Conservation (phyloP, 2,888 invertebrate genomes). For the Drepanosiphum platanoidis region DNA sequence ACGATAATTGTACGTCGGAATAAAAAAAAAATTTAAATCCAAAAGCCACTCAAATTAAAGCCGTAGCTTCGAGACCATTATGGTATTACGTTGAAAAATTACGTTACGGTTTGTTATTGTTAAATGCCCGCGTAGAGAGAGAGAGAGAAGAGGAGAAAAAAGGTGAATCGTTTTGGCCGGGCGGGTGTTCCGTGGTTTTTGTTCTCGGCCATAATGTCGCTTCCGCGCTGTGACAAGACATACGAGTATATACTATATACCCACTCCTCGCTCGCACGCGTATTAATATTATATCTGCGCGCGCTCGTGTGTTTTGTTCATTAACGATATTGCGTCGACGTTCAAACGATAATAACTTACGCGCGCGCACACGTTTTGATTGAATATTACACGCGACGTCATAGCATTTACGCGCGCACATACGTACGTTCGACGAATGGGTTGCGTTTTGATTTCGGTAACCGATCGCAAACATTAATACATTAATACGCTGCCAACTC, state of each 20-base stretch:
- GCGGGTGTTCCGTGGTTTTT: not conserved
- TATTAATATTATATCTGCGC: not conserved
- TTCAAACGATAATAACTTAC: not conserved
- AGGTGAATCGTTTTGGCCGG: not conserved
- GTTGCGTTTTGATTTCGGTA: not conserved
- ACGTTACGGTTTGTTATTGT: no score
- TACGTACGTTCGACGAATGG: not conserved
- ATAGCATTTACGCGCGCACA: not conserved
- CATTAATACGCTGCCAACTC: no score
- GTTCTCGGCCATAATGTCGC: not conserved
- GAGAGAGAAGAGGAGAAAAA: no score
- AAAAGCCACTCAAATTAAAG: not conserved
- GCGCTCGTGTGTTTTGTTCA: not conserved
- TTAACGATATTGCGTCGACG: not conserved
- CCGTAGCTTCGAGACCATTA: not conserved
- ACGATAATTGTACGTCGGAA: not conserved
- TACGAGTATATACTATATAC: not conserved
- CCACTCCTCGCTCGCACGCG: no score
- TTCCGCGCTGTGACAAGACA: not conserved
- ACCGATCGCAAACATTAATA: no score
- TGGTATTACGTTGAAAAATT: not conserved
- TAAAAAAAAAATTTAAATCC: no score
- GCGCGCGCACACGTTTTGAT: constrained; percentile 2
- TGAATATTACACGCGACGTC: constrained; percentile 11
- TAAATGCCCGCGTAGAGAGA: no score